Evolutionary conservation across 2,888 invertebrate genomes (phyloP).

Genomic region (Ferrisia virgata): DNA sequence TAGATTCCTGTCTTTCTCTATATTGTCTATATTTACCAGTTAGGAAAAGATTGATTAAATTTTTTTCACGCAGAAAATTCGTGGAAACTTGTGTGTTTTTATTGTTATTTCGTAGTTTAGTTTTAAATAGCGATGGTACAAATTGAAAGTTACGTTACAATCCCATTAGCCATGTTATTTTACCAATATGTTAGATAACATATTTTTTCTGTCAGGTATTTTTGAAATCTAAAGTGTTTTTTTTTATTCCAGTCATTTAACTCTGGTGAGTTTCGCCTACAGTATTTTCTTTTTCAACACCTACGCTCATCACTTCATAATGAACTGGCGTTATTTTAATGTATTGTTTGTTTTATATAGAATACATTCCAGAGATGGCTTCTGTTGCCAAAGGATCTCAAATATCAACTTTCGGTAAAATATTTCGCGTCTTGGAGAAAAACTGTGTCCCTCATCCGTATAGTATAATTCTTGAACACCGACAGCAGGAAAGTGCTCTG

Average conservation of each 20-base stretch:
- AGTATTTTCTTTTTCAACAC: background rate
- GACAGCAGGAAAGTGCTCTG: conserved; percentile 79
- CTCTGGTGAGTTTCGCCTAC: background rate
- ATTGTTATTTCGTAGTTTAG: background rate
- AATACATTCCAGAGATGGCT: background rate
- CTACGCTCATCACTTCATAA: background rate
- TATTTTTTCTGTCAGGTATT: background rate
- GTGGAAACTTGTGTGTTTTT: background rate
- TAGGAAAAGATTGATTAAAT: background rate
- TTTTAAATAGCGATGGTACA: background rate
- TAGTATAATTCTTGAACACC: conserved; percentile 84
- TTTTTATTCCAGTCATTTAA: background rate
- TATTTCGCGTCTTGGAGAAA: conserved; percentile 86
- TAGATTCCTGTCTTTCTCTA: too few relatives aligned
- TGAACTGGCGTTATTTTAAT: too few relatives aligned
- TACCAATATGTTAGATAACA: background rate
- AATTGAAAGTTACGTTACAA: background rate
- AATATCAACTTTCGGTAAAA: conserved; percentile 68
- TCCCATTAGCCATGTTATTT: background rate
- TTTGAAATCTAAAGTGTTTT: background rate
- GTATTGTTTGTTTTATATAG: background rate
- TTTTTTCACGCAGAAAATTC: background rate
- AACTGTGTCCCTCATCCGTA: conserved; percentile 81
- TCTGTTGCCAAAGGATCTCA: conserved; percentile 44
- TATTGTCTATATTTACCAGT: too few relatives aligned